Evolutionary conservation across 1,140 invertebrate genomes (phyloP), one percentile per base, ranked within the genome.

Genomic region (Drosophila kikkawai): DNA sequence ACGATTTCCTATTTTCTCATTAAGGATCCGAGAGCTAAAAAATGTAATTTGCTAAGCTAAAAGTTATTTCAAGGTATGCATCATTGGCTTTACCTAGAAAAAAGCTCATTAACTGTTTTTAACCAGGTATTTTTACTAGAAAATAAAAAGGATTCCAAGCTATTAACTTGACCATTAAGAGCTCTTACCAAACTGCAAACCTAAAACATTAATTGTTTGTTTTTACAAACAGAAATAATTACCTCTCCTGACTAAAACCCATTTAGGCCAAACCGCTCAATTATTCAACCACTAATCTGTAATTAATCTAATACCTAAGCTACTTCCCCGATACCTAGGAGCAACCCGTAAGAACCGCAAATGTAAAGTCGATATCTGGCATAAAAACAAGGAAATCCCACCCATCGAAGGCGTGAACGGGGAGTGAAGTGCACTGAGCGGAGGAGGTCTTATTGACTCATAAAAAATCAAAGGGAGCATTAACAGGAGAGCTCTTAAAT

Each of bases 401-500:
- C 19, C 47, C 13, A 39, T 26, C 11, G 39, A 67, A 44, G 66
- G 60, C 26, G 65, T 66, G 61, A 66, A 39, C 26, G n/a, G 45
- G 60, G 61, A 34, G 26, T 50, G 34, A 51, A 36, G 45, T 53
- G 32, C 42, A 39, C 39, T 47, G 48, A 59, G 26, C 12, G 48
- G 42, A 19, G 12, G 48, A 70, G 55, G 42, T 77, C 65, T 42
- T 55, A 75, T 78, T 50, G 66, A 61, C 84, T 75, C 80, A 32
- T 87, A 87, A 87, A 87, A 90, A 90, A 74, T 87, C 85, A 88
- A 68, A 79, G 51, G 60, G 32, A 71, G 42, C 70, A 67, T 64
- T 76, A 82, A 75, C 58, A 36, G 60, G 56, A 41, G 60, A 60
- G 64, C 65, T 80, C 71, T 74, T 64, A 83, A 80, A 83, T 87